phyloP scores from a whole-genome alignment of 2,113 vertebrate species.

The Crotophaga sulcirostris region DNA sequence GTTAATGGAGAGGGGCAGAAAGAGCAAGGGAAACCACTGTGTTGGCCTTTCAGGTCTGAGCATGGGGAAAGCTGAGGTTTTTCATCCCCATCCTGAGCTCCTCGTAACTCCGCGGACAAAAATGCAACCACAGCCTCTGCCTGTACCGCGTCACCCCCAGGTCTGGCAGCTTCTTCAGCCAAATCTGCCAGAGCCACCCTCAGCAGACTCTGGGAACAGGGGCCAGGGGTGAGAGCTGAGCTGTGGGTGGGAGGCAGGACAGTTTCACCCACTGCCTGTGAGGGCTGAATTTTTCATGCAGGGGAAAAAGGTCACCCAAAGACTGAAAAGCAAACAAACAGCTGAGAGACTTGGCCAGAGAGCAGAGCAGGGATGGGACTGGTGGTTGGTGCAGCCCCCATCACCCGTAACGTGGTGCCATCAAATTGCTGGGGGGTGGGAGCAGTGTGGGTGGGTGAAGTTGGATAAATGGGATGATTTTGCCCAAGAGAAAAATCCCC shows the following conservation, averaged over 20 bases:
- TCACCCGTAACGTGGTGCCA: background rate
- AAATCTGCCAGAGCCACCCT: background rate
- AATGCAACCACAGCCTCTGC: background rate
- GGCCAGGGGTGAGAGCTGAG: background rate
- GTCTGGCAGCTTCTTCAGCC: background rate
- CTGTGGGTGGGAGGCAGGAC: background rate
- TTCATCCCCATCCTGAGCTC: background rate
- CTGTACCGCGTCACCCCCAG: accelerated
- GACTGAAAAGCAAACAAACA: background rate
- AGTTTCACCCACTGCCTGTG: background rate
- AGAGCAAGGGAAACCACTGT: background rate
- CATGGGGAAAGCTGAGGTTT: background rate
- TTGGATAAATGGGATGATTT: background rate
- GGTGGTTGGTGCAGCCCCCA: background rate
- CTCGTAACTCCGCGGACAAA: background rate
- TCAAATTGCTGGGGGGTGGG: background rate
- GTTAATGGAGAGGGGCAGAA: background rate
- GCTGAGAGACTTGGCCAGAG: accelerated
- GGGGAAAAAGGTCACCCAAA: background rate
- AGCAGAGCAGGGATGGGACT: accelerated
- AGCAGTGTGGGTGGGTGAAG: background rate
- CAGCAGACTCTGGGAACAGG: background rate
- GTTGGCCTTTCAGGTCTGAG: accelerated
- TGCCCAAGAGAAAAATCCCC: background rate
- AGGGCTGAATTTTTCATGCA: background rate